Base-by-base conservation (phyloP, 92 coral and sea anemone species). In the Porites rus region DNA sequence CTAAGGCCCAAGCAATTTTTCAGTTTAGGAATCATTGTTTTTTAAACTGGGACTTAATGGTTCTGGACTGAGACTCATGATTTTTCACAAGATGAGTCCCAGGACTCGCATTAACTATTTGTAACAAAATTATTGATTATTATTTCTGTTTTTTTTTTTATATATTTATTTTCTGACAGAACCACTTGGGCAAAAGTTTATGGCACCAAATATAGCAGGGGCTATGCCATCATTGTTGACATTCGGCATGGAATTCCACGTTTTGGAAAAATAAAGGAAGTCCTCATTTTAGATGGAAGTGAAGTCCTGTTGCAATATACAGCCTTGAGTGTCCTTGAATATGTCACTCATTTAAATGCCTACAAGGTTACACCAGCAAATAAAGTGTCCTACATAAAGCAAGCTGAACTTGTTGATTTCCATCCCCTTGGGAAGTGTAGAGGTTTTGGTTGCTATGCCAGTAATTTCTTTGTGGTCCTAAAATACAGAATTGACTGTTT, bases 301-400 rank as follows among this genome's bases (percentile, higher is more conserved):
- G 19, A 25, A 17, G 87, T 74, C 69, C 22, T 76, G 10, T 65
- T 76, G 16, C 51, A 66, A 53, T 85, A 52, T 67, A 68, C 17
- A 2, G 28, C 43, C 6, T 65, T 85, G 38, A 77, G 67, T 8
- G 80, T 86, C 62, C 5, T 86, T 9, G 83, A 90, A 51, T 90
- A 25, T 63, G 65, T 54, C 43, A 62, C 52, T 43, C 95, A 90
- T 67, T 53, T 92, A 62, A 94, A 94, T 92, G 95, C 98, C 13
- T 92, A 87, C 75, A 90, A 70, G 65, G 92, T 94, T 38, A 51
- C 10, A 20, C 43, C 31, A 21, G 14, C 10, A 3, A 76, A 92
- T 81, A 87, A 87, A 54, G 13, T 51, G 24, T 24, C 52, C 4
- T 90, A 28, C 60, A 75, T 94, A 7, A 89, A 72, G 63, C 93